These are phyloP conservation scores for Drosophila pruinosa DNA, from an alignment of 1,140 invertebrate genomes.

Conservation along the genomic window DNA sequence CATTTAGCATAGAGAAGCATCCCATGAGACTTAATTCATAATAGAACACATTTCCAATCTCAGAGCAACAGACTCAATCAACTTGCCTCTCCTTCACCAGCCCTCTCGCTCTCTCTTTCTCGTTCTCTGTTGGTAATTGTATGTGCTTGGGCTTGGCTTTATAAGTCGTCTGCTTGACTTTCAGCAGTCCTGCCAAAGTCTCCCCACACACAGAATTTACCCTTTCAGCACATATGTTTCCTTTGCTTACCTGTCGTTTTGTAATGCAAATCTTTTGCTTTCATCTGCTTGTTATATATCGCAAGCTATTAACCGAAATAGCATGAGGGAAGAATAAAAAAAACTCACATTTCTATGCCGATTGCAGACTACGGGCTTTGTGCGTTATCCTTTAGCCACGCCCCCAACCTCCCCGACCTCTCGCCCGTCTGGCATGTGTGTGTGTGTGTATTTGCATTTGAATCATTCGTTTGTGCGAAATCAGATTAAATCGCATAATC, in stretches of 20 bases:
- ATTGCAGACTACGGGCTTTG: conserved; percentile 32
- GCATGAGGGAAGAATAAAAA: not conserved
- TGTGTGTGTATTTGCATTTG: conserved; percentile 70
- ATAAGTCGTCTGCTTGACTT: conserved; percentile 29
- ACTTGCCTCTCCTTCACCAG: not conserved
- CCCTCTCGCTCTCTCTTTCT: not conserved
- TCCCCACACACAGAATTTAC: conserved; percentile 5
- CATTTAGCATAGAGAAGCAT: conserved; percentile 16
- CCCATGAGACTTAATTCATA: conserved; percentile 29
- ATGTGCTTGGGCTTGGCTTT: conserved; percentile 22
- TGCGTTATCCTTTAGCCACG: conserved; percentile 13
- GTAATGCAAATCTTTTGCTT: conserved; percentile 80
- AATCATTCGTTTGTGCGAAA: conserved; percentile 81
- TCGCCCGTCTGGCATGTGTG: conserved; percentile 8
- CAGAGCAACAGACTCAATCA: conserved; percentile 26
- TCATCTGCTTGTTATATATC: conserved; percentile 80
- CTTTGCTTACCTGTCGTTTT: conserved; percentile 68
- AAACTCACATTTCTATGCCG: conserved; percentile 64
- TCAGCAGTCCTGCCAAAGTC: too few relatives aligned
- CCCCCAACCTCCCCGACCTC: not conserved
- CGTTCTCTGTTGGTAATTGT: conserved; percentile 15
- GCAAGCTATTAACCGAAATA: conserved; percentile 72
- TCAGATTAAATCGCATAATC: conserved; percentile 81
- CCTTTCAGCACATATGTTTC: conserved; percentile 30
- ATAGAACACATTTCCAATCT: conserved; percentile 24